Evolutionary conservation across 2,888 invertebrate genomes (phyloP).

Genomic region (Pemphredon lugubris): DNA sequence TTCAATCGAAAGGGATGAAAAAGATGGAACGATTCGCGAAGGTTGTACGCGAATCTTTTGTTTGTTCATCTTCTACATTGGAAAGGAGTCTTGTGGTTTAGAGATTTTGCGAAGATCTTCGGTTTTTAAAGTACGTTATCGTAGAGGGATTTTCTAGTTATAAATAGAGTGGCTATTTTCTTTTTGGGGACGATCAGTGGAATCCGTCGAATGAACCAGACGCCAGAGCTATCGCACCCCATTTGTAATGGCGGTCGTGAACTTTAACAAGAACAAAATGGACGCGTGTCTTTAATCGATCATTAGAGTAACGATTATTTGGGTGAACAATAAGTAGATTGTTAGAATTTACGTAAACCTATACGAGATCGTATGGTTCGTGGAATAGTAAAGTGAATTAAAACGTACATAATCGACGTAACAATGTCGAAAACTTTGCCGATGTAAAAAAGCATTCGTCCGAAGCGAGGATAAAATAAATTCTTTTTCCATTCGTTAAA

Average conservation of each 20-base stretch:
- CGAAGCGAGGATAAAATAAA: too few species aligned
- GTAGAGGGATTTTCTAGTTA: not conserved
- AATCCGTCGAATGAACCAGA: constrained; percentile 36
- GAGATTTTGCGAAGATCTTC: not conserved
- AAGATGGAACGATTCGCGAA: too few species aligned
- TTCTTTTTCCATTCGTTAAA: too few species aligned
- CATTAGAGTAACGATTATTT: not conserved
- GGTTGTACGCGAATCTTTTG: too few species aligned
- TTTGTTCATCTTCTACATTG: too few species aligned
- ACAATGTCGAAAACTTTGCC: too few species aligned
- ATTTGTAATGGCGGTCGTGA: constrained; percentile 29
- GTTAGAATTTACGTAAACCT: not conserved
- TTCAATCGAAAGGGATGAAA: too few species aligned
- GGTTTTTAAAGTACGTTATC: not conserved
- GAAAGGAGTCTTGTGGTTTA: too few species aligned
- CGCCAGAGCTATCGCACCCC: not conserved
- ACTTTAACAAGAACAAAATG: constrained; percentile 39
- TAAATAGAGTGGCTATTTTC: not conserved
- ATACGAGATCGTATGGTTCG: too few species aligned
- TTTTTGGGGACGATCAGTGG: constrained; percentile 35
- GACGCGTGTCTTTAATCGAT: constrained; percentile 26
- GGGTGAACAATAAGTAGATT: not conserved
- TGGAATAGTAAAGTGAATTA: too few species aligned
- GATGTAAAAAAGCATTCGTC: too few species aligned
- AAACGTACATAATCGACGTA: too few species aligned